phyloP scores from a whole-genome alignment of 2,888 invertebrate species.

The Sicus ferrugineus region DNA sequence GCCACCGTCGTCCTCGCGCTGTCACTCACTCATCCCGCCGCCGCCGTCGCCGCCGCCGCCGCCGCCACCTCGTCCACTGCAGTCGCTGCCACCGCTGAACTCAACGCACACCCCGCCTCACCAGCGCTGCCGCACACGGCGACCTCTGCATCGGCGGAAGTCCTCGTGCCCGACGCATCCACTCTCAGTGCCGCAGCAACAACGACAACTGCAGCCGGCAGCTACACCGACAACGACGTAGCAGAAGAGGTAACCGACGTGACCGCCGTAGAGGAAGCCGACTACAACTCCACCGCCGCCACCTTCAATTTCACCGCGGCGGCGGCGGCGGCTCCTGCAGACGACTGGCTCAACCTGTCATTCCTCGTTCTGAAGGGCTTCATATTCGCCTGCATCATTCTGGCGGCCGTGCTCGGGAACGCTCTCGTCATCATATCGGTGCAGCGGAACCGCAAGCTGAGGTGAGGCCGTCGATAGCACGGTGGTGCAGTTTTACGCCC shows the following conservation, averaged over 20 bases:
- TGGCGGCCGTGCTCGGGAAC: constrained; percentile 90
- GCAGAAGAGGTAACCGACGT: constrained; percentile 9
- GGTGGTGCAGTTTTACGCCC: too few species aligned
- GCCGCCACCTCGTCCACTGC: neutral
- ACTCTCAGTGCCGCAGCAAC: constrained; percentile 17
- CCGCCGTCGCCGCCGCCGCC: constrained; percentile 13
- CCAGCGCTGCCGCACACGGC: neutral
- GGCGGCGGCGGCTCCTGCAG: constrained; percentile 41
- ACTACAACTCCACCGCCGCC: constrained; percentile 9
- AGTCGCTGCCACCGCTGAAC: constrained; percentile 6
- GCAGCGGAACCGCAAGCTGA: constrained; percentile 64
- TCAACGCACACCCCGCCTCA: neutral
- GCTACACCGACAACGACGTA: neutral
- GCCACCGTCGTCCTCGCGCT: too few species aligned
- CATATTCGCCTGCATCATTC: constrained; percentile 85
- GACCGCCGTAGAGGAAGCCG: neutral
- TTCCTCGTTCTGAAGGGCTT: constrained; percentile 76
- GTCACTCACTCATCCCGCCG: too few species aligned
- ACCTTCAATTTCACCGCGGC: constrained; percentile 26
- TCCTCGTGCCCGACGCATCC: neutral
- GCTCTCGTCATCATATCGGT: constrained; percentile 75
- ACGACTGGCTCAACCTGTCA: constrained; percentile 68
- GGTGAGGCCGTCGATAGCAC: too few species aligned
- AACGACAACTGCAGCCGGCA: constrained; percentile 9
- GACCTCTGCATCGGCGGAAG: neutral